Evolutionary conservation across 2,888 invertebrate genomes (phyloP), one percentile per base, ranked within the genome.

Genomic region (Caenorhabditis sp.): DNA sequence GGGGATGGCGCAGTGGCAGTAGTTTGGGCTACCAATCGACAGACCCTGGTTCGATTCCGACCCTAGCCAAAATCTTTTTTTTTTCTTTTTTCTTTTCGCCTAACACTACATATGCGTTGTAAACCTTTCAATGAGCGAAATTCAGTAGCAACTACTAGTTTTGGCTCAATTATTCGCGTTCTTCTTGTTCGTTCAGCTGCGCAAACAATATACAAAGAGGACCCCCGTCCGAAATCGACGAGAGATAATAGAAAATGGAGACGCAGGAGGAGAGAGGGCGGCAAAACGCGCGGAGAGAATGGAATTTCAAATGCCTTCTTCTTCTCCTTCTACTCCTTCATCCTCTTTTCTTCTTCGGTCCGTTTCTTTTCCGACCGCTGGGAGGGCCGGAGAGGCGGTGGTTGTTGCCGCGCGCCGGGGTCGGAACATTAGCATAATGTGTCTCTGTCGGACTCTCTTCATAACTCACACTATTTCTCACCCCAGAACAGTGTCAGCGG

Each of bases 361-460:
- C 74, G 74, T 74, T 74, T 74, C 64, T 64, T 63, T 63, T 73
- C 54, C 54, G 38, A 16, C 47, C 16, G 19, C 38, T 41, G 12
- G 49, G 10, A 31, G 31, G 51, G 24, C 31, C 31, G 31, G 31
- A 35, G 31, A 35, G 31, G n/a, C 31, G 5, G 31, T 7, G 38
- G 38, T 38, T 38, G 28, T 49, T 49, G 64, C 54, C 63, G 54
- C 54, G 51, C 64, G 47, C 5, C 5, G 63, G 61, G 41, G 64
- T 74, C 74, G 74, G 74, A 74, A 74, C 74, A 74, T 74, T 74
- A 74, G 74, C 74, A 74, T 74, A 74, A 51, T 74, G 26, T 64
- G 26, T 64, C 63, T n/a, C n/a, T 74, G 35, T n/a, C 16, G 19
- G 38, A 14, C 54, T 14, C 58, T 72, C 59, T 26, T 47, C 26